These are phyloP conservation scores for Agrilus mali DNA, from an alignment of 2,888 invertebrate species.

Conservation along the genomic window DNA sequence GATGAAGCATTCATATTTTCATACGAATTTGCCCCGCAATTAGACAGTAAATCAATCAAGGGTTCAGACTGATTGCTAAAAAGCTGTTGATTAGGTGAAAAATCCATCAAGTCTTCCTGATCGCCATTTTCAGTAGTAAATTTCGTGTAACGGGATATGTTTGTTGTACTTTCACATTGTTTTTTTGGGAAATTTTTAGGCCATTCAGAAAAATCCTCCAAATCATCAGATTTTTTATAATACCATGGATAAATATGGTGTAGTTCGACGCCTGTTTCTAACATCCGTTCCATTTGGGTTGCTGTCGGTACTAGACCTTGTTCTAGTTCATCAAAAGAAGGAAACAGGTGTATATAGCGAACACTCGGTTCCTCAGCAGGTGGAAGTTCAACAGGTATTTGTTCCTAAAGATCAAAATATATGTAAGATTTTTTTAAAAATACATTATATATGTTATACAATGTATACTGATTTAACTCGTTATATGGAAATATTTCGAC, in stretches of 20 bases:
- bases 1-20: too few relatives aligned
- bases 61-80: too few relatives aligned
- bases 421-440: background rate
- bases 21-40: too few relatives aligned
- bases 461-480: too few relatives aligned
- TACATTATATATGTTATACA: too few relatives aligned
- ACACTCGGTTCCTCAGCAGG: constrained; percentile 19
- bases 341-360: constrained; percentile 37
- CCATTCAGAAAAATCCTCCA: background rate
- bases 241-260: constrained; percentile 16
- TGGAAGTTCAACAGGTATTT: constrained; percentile 21
- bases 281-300: constrained; percentile 18
- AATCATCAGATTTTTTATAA: constrained; percentile 7
- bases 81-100: too few relatives aligned
- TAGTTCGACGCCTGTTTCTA: constrained; percentile 8
- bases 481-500: too few relatives aligned
- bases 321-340: constrained; percentile 42
- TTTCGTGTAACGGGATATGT: too few relatives aligned
- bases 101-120: too few relatives aligned
- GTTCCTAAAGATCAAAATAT: constrained; percentile 12
- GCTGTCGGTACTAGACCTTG: constrained; percentile 26
- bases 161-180: too few relatives aligned
- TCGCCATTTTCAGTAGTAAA: too few relatives aligned
- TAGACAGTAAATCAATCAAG: too few relatives aligned
- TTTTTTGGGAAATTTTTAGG: background rate